Conservation (phyloP, 1,140 invertebrate species). For the Drosophila watanabei region DNA sequence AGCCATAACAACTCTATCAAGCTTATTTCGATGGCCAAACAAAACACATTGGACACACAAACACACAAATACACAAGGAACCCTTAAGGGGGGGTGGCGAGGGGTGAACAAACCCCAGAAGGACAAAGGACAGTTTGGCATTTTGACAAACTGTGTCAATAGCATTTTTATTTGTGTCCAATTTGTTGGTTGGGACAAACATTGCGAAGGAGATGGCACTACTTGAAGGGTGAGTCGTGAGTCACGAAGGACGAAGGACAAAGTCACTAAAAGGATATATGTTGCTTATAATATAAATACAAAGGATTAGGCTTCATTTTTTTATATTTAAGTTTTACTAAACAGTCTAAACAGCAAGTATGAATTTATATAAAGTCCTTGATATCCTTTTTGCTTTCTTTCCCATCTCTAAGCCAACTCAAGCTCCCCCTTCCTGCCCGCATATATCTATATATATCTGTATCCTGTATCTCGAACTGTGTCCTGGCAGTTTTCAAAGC, state of each 20-base stretch:
- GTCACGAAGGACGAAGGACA: conserved; percentile 8
- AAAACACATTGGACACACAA: conserved; percentile 40
- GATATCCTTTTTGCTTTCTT: not conserved
- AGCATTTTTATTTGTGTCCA: conserved; percentile 85
- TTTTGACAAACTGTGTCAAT: conserved; percentile 85
- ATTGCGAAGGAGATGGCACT: conserved; percentile 27
- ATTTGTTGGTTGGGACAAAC: conserved; percentile 71
- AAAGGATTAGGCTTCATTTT: not conserved
- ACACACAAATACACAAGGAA: conserved; percentile 6
- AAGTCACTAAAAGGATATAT: too few relatives aligned
- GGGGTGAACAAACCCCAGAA: conserved; percentile 35
- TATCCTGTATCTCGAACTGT: conserved; percentile 21
- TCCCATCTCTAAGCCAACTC: conserved; percentile 19
- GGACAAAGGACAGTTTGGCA: conserved; percentile 52
- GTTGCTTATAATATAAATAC: not conserved
- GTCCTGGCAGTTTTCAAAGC: conserved; percentile 78
- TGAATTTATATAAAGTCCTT: too few relatives aligned
- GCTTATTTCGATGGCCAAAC: conserved; percentile 80
- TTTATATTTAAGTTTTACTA: not conserved
- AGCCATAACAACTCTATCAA: conserved; percentile 82
- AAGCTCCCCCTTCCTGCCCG: too few relatives aligned
- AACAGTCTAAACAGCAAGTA: not conserved
- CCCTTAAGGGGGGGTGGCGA: not conserved
- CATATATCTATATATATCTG: not conserved
- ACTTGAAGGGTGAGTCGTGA: conserved; percentile 1